Evolutionary conservation across 2,797 vertebrate genomes (phyloP).

Genomic region (Sebastes kiyomatsui): DNA sequence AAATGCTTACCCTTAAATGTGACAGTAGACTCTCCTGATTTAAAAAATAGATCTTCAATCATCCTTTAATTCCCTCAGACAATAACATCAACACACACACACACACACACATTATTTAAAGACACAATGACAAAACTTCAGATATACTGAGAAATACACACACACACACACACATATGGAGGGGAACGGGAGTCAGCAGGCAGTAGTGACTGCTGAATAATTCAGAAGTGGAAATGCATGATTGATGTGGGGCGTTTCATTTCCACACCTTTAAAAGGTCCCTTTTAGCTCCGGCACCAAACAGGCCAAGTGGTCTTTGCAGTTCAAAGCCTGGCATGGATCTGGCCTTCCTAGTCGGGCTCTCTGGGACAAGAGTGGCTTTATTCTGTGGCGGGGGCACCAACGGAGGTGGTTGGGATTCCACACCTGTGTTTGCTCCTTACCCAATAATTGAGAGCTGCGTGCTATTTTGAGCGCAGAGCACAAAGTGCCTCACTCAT

Average conservation of each 20-base stretch:
- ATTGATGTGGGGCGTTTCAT: conserved; percentile 84
- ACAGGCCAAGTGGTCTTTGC: conserved; percentile 70
- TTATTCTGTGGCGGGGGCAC: conserved; percentile 74
- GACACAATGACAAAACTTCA: conserved; percentile 16
- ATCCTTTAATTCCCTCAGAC: conserved; percentile 1
- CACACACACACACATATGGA: neutral
- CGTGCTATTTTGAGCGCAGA: conserved; percentile 77
- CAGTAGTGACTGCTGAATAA: conserved; percentile 71
- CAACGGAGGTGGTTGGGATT: conserved; percentile 64
- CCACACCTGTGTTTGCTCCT: conserved; percentile 87
- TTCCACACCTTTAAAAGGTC: conserved; percentile 81
- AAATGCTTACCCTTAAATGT: neutral
- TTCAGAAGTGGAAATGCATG: conserved; percentile 78
- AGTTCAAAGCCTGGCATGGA: conserved; percentile 79
- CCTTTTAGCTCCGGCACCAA: conserved; percentile 71
- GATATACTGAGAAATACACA: neutral
- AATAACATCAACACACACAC: neutral
- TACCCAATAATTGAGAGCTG: conserved; percentile 80
- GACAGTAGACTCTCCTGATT: neutral
- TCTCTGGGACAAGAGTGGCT: conserved; percentile 78
- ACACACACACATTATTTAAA: conserved; percentile 4
- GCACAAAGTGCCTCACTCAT: conserved; percentile 84
- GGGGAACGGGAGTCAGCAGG: conserved; percentile 34
- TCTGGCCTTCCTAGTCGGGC: conserved; percentile 70
- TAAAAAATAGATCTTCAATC: neutral